Evolutionary conservation across 2,888 invertebrate species (phyloP).

Genomic region (Agriotes lineatus): DNA sequence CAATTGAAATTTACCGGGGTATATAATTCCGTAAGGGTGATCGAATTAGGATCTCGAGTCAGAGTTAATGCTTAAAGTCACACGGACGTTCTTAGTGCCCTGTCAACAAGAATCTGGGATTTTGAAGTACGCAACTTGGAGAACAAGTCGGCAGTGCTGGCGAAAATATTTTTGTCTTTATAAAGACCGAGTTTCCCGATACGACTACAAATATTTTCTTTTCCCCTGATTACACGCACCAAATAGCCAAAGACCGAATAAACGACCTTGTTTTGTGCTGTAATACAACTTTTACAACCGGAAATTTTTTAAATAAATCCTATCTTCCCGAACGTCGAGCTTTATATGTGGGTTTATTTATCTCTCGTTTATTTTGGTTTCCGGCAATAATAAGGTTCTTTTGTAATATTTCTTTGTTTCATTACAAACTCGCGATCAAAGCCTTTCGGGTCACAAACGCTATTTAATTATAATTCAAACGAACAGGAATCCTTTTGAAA

Average conservation of each 20-base stretch:
- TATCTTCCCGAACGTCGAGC: background rate
- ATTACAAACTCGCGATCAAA: constrained; percentile 24
- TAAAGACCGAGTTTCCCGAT: background rate
- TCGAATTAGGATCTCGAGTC: background rate
- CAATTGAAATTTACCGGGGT: constrained; percentile 3
- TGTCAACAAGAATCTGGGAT: background rate
- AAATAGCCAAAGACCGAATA: background rate
- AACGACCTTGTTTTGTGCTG: background rate
- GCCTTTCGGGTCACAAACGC: constrained; percentile 20
- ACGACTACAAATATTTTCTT: too few relatives aligned
- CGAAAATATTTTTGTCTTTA: background rate
- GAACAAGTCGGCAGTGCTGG: background rate
- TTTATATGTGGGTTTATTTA: constrained; percentile 5
- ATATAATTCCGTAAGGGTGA: background rate
- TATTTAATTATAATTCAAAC: constrained; percentile 24
- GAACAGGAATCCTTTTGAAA: constrained; percentile 22
- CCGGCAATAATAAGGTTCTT: constrained; percentile 19
- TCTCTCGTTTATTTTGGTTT: constrained; percentile 15
- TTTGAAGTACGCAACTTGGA: background rate
- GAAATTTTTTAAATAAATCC: background rate
- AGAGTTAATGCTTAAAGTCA: constrained; percentile 2
- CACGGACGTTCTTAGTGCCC: background rate
- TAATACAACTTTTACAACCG: background rate
- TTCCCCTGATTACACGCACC: too few relatives aligned
- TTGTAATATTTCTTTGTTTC: constrained; percentile 27